A percentile compares a stretch with the other conserved stretches of the same genome.
phyloP scores from a whole-genome alignment of 2,113 vertebrate genomes.

The Hyla sarda region DNA sequence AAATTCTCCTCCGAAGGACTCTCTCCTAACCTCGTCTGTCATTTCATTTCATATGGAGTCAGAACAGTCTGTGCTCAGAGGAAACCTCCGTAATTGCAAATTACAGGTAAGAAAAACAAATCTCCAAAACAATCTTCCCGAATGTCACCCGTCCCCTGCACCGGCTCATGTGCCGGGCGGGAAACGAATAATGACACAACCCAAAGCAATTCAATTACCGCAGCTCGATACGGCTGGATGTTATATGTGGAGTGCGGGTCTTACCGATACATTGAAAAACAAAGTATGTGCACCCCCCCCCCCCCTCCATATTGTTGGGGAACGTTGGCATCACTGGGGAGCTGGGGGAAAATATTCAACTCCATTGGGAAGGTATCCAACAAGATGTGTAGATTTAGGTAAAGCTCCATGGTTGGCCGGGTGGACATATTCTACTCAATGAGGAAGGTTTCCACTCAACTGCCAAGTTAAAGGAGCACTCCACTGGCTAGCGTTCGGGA shows the following conservation, averaged over 20 bases:
- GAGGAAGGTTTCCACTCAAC: too few relatives aligned
- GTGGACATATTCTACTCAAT: too few relatives aligned
- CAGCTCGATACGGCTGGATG: not conserved
- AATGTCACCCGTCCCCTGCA: not conserved
- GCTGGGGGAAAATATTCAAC: too few relatives aligned
- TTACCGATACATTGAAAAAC: not conserved
- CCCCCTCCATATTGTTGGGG: not conserved
- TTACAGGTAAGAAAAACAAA: constrained; percentile 39
- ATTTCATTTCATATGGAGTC: constrained; percentile 24
- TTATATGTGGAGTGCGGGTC: not conserved
- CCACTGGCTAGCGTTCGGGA: too few relatives aligned
- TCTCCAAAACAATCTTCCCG: constrained; percentile 22
- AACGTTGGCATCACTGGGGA: too few relatives aligned
- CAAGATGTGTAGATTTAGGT: not conserved
- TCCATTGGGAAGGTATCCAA: not conserved
- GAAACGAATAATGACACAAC: not conserved
- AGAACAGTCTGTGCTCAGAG: constrained; percentile 42
- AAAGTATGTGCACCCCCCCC: not conserved
- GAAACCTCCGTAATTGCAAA: constrained; percentile 45
- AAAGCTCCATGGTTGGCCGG: too few relatives aligned
- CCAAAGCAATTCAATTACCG: constrained; percentile 41
- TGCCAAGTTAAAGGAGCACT: too few relatives aligned
- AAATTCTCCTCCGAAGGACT: not conserved
- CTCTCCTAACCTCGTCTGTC: constrained; percentile 24
- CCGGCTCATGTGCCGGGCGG: not conserved